Conservation (phyloP, 2,113 vertebrate species). For the Martes martes region DNA sequence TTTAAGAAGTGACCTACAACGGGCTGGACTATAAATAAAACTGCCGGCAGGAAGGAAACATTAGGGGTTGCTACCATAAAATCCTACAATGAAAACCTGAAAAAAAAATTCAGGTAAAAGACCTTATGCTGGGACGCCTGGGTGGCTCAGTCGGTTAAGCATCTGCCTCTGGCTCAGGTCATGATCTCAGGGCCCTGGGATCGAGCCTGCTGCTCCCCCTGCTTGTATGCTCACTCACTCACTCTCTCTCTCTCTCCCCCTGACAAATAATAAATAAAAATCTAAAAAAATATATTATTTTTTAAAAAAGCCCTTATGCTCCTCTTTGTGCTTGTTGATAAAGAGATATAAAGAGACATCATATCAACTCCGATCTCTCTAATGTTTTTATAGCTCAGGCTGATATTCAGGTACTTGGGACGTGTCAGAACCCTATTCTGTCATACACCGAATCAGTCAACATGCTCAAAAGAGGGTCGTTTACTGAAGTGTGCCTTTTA, state of each 20-base stretch:
- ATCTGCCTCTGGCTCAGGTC: no score
- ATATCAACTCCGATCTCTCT: neutral
- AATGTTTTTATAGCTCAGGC: neutral
- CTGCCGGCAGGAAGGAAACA: neutral
- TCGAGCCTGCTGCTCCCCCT: no score
- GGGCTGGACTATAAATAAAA: conserved; percentile 16
- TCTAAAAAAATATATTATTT: no score
- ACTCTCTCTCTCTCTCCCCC: no score
- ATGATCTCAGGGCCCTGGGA: no score
- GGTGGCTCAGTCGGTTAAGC: no score
- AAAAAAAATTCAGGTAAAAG: neutral
- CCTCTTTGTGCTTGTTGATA: neutral
- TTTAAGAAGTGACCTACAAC: neutral
- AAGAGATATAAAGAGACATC: neutral
- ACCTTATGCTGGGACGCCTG: fast-evolving
- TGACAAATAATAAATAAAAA: no score
- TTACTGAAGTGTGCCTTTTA: neutral
- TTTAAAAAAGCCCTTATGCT: fast-evolving
- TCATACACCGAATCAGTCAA: neutral
- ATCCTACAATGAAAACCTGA: neutral
- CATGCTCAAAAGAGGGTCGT: neutral
- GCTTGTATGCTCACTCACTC: no score
- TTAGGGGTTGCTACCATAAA: neutral
- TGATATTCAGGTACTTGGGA: neutral
- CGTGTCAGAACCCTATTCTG: neutral